phyloP scores from a whole-genome alignment of 2,797 vertebrate species.

The Lithobates pipiens region DNA sequence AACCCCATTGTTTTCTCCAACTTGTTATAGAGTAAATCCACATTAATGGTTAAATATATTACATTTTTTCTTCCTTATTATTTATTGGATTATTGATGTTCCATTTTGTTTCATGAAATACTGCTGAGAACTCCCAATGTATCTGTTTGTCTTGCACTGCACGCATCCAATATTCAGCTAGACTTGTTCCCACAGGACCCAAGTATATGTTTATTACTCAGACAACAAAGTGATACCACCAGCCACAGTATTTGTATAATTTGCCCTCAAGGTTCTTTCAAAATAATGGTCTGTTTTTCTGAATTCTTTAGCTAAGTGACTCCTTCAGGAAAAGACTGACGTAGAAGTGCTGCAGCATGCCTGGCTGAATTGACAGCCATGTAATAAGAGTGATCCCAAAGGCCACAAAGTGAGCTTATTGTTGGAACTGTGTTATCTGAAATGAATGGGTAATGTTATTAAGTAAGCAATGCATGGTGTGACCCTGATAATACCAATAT shows the following conservation, averaged over 20 bases:
- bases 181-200: not conserved
- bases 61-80: no score
- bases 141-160: not conserved
- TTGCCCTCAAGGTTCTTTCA: not conserved
- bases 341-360: slow-evolving; percentile 1
- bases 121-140: not conserved
- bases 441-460: slow-evolving; percentile 27
- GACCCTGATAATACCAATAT: slow-evolving; percentile 55
- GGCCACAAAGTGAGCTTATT: slow-evolving; percentile 5
- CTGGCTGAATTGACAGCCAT: slow-evolving; percentile 9
- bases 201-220: not conserved
- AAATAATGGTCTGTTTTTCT: not conserved
- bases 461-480: slow-evolving; percentile 38
- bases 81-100: no score
- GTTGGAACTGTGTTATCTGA: slow-evolving; percentile 31
- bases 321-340: not conserved
- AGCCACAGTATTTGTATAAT: not conserved
- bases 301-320: not conserved
- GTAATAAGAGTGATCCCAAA: not conserved
- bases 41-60: no score
- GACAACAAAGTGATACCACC: not conserved
- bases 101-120: not conserved
- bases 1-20: no score
- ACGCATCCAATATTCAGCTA: not conserved
- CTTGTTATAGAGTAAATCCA: no score